phyloP scores from a whole-genome alignment of 1,140 invertebrate species.

The Calosoma granatense region DNA sequence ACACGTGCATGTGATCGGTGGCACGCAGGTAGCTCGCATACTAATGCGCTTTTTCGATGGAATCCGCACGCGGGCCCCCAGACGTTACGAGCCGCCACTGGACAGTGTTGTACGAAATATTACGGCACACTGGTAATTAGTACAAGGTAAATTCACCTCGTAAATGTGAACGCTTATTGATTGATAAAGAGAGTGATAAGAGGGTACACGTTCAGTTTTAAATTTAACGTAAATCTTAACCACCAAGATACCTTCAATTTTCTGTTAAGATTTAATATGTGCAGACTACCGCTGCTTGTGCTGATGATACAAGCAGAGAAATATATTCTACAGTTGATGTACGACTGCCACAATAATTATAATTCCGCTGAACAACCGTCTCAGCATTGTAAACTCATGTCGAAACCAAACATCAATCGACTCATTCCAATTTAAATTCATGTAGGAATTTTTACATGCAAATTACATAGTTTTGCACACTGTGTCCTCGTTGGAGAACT shows the following conservation, averaged over 20 bases:
- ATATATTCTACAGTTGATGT: no score
- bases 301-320: no score
- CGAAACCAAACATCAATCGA: no score
- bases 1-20: not conserved
- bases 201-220: not conserved
- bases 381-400: no score
- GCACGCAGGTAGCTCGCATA: constrained; percentile 4
- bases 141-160: not conserved
- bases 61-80: not conserved
- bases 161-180: not conserved
- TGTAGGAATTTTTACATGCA: no score
- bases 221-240: not conserved
- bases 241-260: not conserved
- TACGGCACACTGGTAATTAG: not conserved
- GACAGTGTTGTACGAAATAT: not conserved
- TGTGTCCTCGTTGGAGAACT: no score
- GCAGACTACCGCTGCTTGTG: no score
- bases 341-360: no score
- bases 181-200: not conserved
- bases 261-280: no score
- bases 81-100: not conserved
- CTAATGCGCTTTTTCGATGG: not conserved
- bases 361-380: no score
- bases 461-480: no score
- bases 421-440: no score